phyloP scores from a whole-genome alignment of 2,797 vertebrate species.

The Sarcophilus harrisii region DNA sequence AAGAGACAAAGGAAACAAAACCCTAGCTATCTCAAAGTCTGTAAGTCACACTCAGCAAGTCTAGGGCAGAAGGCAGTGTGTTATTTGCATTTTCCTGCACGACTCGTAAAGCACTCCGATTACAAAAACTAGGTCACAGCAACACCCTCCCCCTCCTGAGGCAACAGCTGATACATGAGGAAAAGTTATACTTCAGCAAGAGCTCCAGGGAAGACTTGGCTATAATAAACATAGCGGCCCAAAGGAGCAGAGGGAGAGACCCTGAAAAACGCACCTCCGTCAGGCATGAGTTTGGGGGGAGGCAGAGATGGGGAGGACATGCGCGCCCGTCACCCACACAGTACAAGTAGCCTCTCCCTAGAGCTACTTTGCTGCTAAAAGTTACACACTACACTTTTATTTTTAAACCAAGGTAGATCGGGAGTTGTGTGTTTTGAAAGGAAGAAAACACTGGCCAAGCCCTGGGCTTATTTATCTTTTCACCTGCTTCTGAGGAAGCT shows the following conservation, averaged over 20 bases:
- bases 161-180: not conserved
- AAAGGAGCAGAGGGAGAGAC: not conserved
- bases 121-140: not conserved
- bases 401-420: not conserved
- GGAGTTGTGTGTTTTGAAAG: not conserved
- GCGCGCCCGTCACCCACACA: not conserved
- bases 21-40: not conserved
- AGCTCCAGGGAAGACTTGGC: not conserved
- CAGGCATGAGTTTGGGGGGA: not conserved
- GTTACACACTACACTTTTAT: not conserved
- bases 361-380: not conserved
- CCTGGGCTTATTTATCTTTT: not conserved
- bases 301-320: not conserved
- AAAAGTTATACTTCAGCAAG: not conserved
- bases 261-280: not conserved
- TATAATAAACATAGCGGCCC: not conserved
- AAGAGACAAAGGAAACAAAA: not conserved
- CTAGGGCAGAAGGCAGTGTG: not conserved
- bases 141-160: not conserved
- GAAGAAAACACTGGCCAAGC: not conserved
- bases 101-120: not conserved
- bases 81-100: not conserved
- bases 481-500: not conserved
- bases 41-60: not conserved
- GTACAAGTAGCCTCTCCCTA: not conserved